Evolutionary conservation across 23 tunicate genomes (phyloP).

Genomic region (Halocynthia roretzi): DNA sequence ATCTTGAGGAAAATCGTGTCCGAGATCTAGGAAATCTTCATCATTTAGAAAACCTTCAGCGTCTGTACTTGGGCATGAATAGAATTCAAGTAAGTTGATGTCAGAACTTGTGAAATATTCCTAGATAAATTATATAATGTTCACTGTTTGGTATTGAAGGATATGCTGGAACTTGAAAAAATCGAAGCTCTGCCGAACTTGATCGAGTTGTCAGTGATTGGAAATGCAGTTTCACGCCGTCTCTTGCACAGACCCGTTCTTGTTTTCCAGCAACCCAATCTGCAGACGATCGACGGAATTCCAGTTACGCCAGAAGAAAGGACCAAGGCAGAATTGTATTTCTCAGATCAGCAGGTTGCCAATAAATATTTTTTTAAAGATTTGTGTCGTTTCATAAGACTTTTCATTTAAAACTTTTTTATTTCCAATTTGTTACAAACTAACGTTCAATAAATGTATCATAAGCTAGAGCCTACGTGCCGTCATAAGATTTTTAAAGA

Average conservation of each 20-base stretch:
- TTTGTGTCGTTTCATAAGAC: no score
- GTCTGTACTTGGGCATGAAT: conserved; percentile 93
- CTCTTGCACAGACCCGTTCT: conserved; percentile 92
- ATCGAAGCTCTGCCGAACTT: conserved; percentile 75
- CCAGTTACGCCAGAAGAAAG: conserved; percentile 87
- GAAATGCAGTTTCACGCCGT: conserved; percentile 93
- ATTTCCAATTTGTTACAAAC: no score
- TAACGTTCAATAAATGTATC: no score
- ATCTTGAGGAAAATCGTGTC: conserved; percentile 84
- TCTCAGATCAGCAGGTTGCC: conserved; percentile 83
- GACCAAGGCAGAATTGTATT: conserved; percentile 85
- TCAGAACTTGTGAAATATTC: neutral
- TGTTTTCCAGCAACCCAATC: conserved; percentile 72
- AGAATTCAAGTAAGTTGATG: conserved; percentile 55
- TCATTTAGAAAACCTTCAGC: conserved; percentile 83
- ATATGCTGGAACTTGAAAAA: conserved; percentile 88
- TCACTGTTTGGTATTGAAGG: conserved; percentile 29
- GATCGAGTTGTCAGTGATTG: conserved; percentile 91
- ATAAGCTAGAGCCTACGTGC: no score
- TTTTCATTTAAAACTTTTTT: no score
- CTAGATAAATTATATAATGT: neutral
- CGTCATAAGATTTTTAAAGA: no score
- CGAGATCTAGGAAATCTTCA: conserved; percentile 80
- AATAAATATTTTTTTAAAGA: no score
- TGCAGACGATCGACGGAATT: conserved; percentile 92